Evolutionary conservation across 2,797 vertebrate species (phyloP).

Genomic region (Galago senegalensis): DNA sequence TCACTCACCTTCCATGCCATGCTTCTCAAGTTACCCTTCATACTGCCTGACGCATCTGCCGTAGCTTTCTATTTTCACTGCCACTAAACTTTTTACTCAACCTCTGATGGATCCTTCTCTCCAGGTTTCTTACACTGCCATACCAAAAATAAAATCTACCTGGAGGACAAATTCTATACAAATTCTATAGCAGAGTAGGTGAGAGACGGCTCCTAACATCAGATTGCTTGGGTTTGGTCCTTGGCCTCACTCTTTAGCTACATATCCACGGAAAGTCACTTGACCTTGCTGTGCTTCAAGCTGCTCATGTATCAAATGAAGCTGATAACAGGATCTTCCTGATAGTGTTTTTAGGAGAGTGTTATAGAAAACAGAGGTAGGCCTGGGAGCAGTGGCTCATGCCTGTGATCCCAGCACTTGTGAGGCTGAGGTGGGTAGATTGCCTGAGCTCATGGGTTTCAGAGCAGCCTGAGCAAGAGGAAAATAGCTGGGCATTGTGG

Average conservation of each 20-base stretch:
- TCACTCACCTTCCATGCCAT: not conserved
- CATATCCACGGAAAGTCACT: not conserved
- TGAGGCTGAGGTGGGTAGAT: too few relatives aligned
- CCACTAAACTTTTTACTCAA: not conserved
- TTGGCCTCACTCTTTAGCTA: not conserved
- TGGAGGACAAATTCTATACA: not conserved
- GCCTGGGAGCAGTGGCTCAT: too few relatives aligned
- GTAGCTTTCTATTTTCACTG: not conserved
- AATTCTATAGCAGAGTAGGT: not conserved
- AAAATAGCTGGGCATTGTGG: too few relatives aligned
- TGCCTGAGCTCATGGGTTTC: too few relatives aligned
- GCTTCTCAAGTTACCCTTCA: not conserved
- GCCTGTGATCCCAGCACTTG: too few relatives aligned
- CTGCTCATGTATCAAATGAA: not conserved
- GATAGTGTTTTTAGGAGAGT: not conserved
- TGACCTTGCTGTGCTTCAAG: not conserved
- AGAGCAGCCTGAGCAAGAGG: too few relatives aligned
- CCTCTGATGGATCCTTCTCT: not conserved
- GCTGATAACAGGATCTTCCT: not conserved
- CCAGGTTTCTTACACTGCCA: not conserved
- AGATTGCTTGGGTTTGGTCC: not conserved
- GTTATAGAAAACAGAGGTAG: not conserved
- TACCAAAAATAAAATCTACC: not conserved
- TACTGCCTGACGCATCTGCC: not conserved
- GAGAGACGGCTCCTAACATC: not conserved